Evolutionary conservation across 2,113 vertebrate genomes (phyloP), one percentile per base, ranked within the genome.

Genomic region (Indri indri): DNA sequence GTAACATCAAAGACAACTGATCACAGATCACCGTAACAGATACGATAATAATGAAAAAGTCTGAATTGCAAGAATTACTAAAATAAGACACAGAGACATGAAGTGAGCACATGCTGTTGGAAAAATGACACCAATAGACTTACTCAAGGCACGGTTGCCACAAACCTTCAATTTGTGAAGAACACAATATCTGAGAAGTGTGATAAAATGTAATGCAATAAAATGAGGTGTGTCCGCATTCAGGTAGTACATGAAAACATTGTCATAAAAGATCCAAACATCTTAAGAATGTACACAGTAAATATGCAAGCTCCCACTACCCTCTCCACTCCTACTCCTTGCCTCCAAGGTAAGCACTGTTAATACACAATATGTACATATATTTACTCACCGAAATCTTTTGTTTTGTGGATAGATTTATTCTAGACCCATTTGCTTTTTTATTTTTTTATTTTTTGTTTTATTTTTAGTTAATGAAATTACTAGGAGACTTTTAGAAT

Each of bases 381-480:
- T 54, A 16, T 54, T 70, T 88, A 65, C 8, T 79, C 61, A 77
- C 12, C 85, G 59, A 74, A 27, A 92, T 52, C 27, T 83, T 90
- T 95, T 71, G 13, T 80, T 73, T 59, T 82, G 16, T 70, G 32
- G 74, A 74, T 54, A 12, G 25, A 86, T 83, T 95, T 3, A 70
- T 91, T 93, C 47, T 89, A 89, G 30, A 82, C 12, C 30, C 18
- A 80, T 50, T 91, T 66, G n/a, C 22, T 83, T 90, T 42, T 42
- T 42, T 42, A 42, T 42, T 42, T 42, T 42, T 42, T 42, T n/a
- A n/a, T n/a, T 4, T 42, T 42, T 42, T 42, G 5, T 42, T 42
- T 77, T 80, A 93, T 88, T 70, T 85, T 68, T 47, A 86, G 40
- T 27, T 77, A 97, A 74, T 37, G 86, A 18, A 94, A 73, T 42